phyloP scores from a whole-genome alignment of 2,888 invertebrate genomes.

The Lycia hirtaria region DNA sequence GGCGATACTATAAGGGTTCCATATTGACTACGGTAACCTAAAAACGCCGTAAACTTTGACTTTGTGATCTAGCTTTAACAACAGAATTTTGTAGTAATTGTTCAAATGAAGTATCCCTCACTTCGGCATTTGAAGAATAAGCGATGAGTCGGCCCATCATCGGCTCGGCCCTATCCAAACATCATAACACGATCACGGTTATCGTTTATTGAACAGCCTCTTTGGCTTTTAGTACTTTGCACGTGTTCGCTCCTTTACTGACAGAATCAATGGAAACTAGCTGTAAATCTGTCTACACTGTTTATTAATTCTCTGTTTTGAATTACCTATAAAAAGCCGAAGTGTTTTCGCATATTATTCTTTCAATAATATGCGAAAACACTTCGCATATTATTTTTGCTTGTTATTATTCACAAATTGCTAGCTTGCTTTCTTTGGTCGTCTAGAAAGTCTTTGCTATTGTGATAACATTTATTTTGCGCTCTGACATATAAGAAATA shows the following conservation, averaged over 20 bases:
- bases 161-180: constrained; percentile 22
- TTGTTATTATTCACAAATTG: background rate
- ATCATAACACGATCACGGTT: constrained; percentile 26
- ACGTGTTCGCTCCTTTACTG: constrained; percentile 2
- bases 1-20: too few species aligned
- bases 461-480: constrained; percentile 6
- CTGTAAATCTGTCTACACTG: constrained; percentile 4
- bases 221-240: constrained; percentile 9
- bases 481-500: constrained; percentile 5
- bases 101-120: constrained; percentile 25
- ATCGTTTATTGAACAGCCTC: constrained; percentile 22
- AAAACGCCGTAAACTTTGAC: background rate
- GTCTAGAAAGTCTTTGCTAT: constrained; percentile 1
- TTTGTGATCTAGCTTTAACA: background rate
- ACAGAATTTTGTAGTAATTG: background rate
- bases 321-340: too few species aligned
- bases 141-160: constrained; percentile 35
- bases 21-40: too few species aligned
- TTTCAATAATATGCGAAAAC: too few species aligned
- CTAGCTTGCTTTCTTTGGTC: background rate
- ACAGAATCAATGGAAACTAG: constrained; percentile 3
- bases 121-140: constrained; percentile 44
- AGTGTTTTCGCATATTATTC: too few species aligned
- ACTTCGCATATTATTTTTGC: too few species aligned
- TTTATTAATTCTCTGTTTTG: constrained; percentile 1